These are phyloP conservation scores for Digitonthophagus gazella DNA, from an alignment of 2,888 invertebrate species.

Conservation along the genomic window DNA sequence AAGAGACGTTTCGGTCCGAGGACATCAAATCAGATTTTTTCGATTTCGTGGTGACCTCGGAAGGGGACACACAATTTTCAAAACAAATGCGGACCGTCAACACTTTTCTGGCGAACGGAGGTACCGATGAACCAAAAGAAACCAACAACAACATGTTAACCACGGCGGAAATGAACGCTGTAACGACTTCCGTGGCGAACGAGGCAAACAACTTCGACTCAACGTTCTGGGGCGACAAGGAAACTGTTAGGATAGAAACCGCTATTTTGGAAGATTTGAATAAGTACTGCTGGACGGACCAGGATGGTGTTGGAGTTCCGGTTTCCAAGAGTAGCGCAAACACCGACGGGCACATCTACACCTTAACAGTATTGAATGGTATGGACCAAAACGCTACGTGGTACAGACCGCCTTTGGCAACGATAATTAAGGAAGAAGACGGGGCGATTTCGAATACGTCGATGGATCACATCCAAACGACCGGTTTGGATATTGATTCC, in stretches of 20 bases:
- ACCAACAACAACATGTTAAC: conserved; percentile 59
- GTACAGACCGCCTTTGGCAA: conserved; percentile 61
- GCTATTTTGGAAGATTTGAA: conserved; percentile 81
- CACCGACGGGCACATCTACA: conserved; percentile 77
- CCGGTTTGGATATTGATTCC: conserved; percentile 74
- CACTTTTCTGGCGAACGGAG: conserved; percentile 62
- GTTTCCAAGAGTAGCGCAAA: conserved; percentile 49
- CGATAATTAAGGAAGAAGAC: conserved; percentile 63
- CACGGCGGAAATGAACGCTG: conserved; percentile 44
- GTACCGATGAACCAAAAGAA: conserved; percentile 54
- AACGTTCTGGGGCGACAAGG: conserved; percentile 71
- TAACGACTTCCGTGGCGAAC: conserved; percentile 52
- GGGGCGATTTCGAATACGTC: conserved; percentile 61
- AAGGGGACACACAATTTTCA: conserved; percentile 63
- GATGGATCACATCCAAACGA: conserved; percentile 58
- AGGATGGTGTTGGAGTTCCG: conserved; percentile 50
- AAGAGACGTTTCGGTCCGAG: conserved; percentile 74
- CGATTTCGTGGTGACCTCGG: conserved; percentile 80
- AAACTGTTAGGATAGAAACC: conserved; percentile 68
- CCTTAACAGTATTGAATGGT: conserved; percentile 81
- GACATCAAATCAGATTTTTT: conserved; percentile 88
- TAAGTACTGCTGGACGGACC: conserved; percentile 79
- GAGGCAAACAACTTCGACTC: conserved; percentile 50
- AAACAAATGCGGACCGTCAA: conserved; percentile 68
- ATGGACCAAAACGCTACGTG: conserved; percentile 55